These are phyloP conservation scores for Phylloscopus whistleri DNA, from an alignment of 2,113 vertebrate species.

Conservation along the genomic window DNA sequence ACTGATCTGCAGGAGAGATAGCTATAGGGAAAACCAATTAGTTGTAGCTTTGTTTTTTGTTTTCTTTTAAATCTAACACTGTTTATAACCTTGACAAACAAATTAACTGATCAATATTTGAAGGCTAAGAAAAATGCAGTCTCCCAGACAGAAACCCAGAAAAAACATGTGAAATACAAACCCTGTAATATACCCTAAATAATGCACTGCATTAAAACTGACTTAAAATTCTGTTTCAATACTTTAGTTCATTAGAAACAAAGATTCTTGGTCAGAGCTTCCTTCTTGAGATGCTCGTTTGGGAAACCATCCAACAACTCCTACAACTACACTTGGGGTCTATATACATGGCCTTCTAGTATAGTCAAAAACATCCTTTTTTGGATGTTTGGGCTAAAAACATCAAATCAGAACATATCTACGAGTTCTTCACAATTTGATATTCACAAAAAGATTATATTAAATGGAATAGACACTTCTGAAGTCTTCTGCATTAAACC, in stretches of 20 bases:
- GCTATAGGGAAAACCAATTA: background rate
- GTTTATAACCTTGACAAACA: constrained; percentile 23
- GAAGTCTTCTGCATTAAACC: background rate
- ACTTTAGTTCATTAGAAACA: background rate
- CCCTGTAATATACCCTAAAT: background rate
- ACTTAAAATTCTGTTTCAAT: background rate
- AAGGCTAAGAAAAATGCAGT: background rate
- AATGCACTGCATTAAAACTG: background rate
- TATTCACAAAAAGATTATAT: background rate
- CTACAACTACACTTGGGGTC: background rate
- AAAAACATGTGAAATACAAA: background rate
- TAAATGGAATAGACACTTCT: background rate
- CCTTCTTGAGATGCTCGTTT: background rate
- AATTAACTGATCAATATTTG: constrained; percentile 31
- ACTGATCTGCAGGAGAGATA: background rate
- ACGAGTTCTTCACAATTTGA: background rate
- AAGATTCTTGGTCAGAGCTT: background rate
- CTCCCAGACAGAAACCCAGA: background rate
- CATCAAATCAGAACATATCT: background rate
- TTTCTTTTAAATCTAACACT: background rate
- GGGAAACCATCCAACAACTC: background rate
- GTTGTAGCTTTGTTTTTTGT: too few species aligned
- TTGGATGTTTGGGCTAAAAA: background rate
- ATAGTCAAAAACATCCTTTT: background rate
- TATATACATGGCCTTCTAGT: background rate